phyloP scores from a whole-genome alignment of 2,113 vertebrate genomes.

The Oophaga pumilio region DNA sequence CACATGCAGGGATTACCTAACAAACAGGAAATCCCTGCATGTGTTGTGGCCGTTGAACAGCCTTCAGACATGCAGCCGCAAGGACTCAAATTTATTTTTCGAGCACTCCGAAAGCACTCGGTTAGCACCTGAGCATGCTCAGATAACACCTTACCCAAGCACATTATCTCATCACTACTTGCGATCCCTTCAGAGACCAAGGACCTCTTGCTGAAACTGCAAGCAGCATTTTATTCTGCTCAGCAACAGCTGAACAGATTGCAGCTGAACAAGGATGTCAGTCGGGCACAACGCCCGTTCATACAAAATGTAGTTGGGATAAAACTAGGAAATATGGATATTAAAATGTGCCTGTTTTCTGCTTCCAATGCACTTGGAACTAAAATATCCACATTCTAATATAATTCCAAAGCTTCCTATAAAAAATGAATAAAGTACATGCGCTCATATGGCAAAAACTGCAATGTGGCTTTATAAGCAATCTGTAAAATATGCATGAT shows the following conservation, averaged over 20 bases:
- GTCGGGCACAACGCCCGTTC: neutral
- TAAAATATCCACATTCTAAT: neutral
- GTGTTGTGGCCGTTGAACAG: too few relatives aligned
- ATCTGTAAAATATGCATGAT: neutral
- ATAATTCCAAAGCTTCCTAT: neutral
- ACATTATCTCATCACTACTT: too few relatives aligned
- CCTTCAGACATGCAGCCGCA: too few relatives aligned
- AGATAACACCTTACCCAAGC: too few relatives aligned
- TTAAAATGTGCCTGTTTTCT: neutral
- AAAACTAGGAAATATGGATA: slow-evolving; percentile 4
- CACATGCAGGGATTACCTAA: too few relatives aligned
- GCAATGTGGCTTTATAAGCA: neutral
- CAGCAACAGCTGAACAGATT: neutral
- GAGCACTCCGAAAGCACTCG: too few relatives aligned
- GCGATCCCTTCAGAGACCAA: neutral
- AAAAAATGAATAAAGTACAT: neutral
- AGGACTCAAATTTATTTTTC: too few relatives aligned
- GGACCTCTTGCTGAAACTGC: neutral
- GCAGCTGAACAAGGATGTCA: neutral
- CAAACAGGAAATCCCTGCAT: too few relatives aligned
- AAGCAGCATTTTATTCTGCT: neutral
- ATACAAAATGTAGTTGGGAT: neutral
- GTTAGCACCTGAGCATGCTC: too few relatives aligned
- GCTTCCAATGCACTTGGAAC: neutral
- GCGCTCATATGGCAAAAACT: neutral